phyloP scores from a whole-genome alignment of 1,140 invertebrate species.

The Bombus turneri region DNA sequence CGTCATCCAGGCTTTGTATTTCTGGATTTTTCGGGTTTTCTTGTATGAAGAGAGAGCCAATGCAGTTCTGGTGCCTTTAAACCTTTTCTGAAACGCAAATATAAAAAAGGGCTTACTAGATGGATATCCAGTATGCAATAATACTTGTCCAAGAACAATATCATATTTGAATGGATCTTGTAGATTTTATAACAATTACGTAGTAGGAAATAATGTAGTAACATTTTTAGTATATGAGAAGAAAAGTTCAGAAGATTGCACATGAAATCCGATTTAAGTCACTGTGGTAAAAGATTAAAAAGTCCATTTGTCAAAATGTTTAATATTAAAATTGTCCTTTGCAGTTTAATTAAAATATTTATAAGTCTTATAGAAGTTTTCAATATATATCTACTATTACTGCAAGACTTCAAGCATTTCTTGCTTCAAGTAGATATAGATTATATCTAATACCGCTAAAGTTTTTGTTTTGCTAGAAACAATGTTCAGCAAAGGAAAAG shows the following conservation, averaged over 20 bases:
- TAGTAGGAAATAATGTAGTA: conserved; percentile 59
- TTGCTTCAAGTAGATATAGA: conserved; percentile 34
- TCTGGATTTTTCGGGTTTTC: conserved; percentile 52
- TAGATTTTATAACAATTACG: conserved; percentile 66
- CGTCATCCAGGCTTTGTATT: conserved; percentile 43
- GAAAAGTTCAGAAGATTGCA: conserved; percentile 57
- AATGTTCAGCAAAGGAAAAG: conserved; percentile 37
- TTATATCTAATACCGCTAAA: conserved; percentile 34
- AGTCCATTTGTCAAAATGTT: conserved; percentile 55
- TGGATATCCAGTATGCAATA: conserved; percentile 20
- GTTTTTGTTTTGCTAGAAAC: conserved; percentile 23
- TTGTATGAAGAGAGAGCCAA: conserved; percentile 28
- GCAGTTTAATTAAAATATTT: conserved; percentile 49
- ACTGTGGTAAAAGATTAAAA: conserved; percentile 53
- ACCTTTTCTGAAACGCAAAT: conserved; percentile 69
- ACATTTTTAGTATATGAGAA: conserved; percentile 61
- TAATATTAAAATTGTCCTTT: conserved; percentile 52
- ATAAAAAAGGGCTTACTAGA: conserved; percentile 63
- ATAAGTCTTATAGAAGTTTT: conserved; percentile 36
- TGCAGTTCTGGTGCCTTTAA: conserved; percentile 54
- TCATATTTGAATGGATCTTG: conserved; percentile 60
- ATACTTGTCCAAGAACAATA: conserved; percentile 58
- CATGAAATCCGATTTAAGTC: conserved; percentile 50
- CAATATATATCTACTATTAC: conserved; percentile 47
- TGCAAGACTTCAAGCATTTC: conserved; percentile 29